A percentile compares a stretch with the other conserved stretches of the same genome.
These are phyloP conservation scores for Psilanteris sp. DNA, from an alignment of 1,140 invertebrate genomes.

Conservation along the genomic window DNA sequence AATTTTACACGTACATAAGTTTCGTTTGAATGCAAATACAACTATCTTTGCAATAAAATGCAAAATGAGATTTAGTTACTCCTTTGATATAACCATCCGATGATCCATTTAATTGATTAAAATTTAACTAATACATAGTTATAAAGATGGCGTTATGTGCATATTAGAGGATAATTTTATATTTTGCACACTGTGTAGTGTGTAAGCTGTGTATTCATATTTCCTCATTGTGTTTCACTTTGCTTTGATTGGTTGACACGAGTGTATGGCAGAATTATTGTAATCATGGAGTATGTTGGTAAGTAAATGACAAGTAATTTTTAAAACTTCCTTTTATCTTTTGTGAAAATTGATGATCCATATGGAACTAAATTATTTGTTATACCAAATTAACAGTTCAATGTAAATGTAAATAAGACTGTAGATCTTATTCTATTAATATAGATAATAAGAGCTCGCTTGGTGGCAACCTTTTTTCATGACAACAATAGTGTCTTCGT, in stretches of 20 bases:
- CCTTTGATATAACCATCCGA: too few relatives aligned
- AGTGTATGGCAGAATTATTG: slow-evolving; percentile 39
- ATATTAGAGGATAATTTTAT: too few relatives aligned
- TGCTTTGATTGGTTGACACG: slow-evolving; percentile 39
- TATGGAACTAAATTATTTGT: background rate
- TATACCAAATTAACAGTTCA: too few relatives aligned
- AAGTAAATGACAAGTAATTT: slow-evolving; percentile 58
- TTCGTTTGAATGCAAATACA: too few relatives aligned
- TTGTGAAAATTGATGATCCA: background rate
- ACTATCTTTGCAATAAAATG: too few relatives aligned
- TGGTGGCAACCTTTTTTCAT: background rate
- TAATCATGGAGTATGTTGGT: slow-evolving; percentile 62
- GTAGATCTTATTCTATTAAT: background rate
- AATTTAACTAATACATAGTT: too few relatives aligned
- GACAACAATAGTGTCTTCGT: too few relatives aligned
- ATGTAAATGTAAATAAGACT: too few relatives aligned
- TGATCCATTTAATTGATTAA: too few relatives aligned
- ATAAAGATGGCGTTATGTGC: background rate
- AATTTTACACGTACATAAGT: too few relatives aligned
- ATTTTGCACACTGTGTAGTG: too few relatives aligned
- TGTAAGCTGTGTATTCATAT: background rate
- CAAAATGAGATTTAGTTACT: too few relatives aligned
- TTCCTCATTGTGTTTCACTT: slow-evolving; percentile 12
- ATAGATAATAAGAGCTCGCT: background rate
- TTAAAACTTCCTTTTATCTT: slow-evolving; percentile 3